Evolutionary conservation across 2,888 invertebrate genomes (phyloP), one percentile per base, ranked within the genome.

Genomic region (Tipula helvola): DNA sequence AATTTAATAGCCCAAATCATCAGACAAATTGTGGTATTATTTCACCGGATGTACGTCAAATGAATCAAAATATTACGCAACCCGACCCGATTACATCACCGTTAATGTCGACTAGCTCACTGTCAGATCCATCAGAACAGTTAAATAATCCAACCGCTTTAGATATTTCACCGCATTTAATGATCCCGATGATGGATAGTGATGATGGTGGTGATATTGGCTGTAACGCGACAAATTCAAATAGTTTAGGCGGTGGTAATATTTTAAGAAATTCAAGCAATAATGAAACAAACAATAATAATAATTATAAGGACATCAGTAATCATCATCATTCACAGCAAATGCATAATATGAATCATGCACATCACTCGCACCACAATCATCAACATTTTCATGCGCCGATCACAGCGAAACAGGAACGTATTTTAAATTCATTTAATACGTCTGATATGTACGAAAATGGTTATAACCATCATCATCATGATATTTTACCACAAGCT

Each of bases 1-100:
- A 90, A 44, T 90, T 89, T 86, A 90, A 89, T 83, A 91, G 90
- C 87, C 90, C 91, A 86, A 89, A 90, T 5, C 90, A 91, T 86
- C 83, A 86, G 85, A 57, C 57, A 28, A 85, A 85, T 85, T 42
- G 41, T 42, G 86, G 39, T 86, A 52, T 52, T 57, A 39, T 16
- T 7, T 57, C 52, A 52, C 52, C 28, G 7, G 86, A 0, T 88
- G 91, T 86, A 89, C 90, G 4, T 89, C 90, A n/a, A 44, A 42
- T 86, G 42, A 42, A 28, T 36, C 42, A 44, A 71, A 71, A 71
- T 71, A 86, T 42, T 36, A 5, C 36, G 13, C 28, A 44, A 18
- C 42, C 86, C 10, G 86, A 86, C 3, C 86, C 42, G 16, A 57
- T 86, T n/a, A 57, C 86, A 86, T 87, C 90, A 86, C 88, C 90